Conservation (phyloP, 2,113 vertebrate genomes). For the Xiphophorus maculatus region DNA sequence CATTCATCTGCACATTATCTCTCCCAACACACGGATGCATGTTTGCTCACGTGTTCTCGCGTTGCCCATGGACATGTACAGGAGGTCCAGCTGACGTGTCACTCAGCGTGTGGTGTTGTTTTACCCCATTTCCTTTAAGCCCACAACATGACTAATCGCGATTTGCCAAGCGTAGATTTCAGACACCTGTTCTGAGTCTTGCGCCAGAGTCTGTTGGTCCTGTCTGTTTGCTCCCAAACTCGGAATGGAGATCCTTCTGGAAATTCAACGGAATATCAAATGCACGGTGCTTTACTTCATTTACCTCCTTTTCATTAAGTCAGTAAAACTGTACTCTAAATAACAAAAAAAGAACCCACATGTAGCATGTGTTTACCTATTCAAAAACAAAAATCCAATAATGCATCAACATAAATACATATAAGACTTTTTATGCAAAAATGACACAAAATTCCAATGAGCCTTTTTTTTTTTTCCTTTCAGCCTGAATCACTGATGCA, state of each 20-base stretch:
- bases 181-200: slow-evolving; percentile 75
- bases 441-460: slow-evolving; percentile 79
- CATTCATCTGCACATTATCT: slow-evolving; percentile 29
- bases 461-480: slow-evolving; percentile 84
- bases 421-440: slow-evolving; percentile 81
- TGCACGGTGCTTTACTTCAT: slow-evolving; percentile 47
- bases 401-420: slow-evolving; percentile 92
- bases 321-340: slow-evolving; percentile 61
- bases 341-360: slow-evolving; percentile 68
- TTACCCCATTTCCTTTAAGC: slow-evolving; percentile 80
- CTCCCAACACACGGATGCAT: slow-evolving; percentile 20
- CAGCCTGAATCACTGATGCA: slow-evolving; percentile 70
- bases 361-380: slow-evolving; percentile 83
- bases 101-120: slow-evolving; percentile 76
- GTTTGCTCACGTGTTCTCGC: slow-evolving; percentile 26
- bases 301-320: slow-evolving; percentile 48
- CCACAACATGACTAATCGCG: slow-evolving; percentile 78
- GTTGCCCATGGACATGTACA: slow-evolving; percentile 47
- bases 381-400: slow-evolving; percentile 83
- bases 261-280: slow-evolving; percentile 39
- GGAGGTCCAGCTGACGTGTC: slow-evolving; percentile 77
- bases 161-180: slow-evolving; percentile 72
- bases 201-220: slow-evolving; percentile 53
- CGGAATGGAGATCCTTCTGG: slow-evolving; percentile 67
- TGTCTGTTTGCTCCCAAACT: slow-evolving; percentile 39